Evolutionary conservation across 2,113 vertebrate species (phyloP).

Genomic region (Crotalus helleri): DNA sequence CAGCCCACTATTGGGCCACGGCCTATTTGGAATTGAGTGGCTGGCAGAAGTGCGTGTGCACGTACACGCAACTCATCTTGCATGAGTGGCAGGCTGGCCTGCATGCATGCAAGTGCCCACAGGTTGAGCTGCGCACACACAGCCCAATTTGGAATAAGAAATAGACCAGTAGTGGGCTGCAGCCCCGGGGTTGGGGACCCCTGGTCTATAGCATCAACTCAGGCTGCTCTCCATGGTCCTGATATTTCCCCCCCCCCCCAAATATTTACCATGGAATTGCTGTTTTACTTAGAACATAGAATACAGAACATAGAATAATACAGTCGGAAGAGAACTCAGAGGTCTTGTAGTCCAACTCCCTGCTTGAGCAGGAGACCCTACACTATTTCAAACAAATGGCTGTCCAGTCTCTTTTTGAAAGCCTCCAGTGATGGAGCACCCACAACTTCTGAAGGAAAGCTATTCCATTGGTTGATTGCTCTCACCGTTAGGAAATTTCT

Average conservation of each 20-base stretch:
- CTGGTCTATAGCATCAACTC: not conserved
- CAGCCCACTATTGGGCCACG: too few species aligned
- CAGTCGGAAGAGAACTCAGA: not conserved
- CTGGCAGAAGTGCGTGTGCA: too few species aligned
- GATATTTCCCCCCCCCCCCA: not conserved
- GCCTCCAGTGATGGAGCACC: not conserved
- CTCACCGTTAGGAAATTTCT: too few species aligned
- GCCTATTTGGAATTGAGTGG: too few species aligned
- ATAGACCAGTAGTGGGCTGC: too few species aligned
- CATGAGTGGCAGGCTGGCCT: too few species aligned
- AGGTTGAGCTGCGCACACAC: too few species aligned
- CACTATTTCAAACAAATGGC: not conserved
- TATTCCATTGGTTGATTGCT: too few species aligned
- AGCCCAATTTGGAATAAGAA: too few species aligned
- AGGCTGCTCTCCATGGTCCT: slow-evolving; percentile 1
- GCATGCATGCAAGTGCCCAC: too few species aligned
- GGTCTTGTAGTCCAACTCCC: not conserved
- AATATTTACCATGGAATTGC: not conserved
- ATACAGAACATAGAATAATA: not conserved
- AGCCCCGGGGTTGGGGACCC: too few species aligned
- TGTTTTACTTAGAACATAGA: not conserved
- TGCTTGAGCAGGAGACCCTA: not conserved
- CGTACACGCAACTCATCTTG: too few species aligned
- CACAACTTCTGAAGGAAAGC: not conserved
- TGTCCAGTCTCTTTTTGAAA: not conserved